Evolutionary conservation across 2,797 vertebrate species (phyloP).

Genomic region (Microtus californicus): DNA sequence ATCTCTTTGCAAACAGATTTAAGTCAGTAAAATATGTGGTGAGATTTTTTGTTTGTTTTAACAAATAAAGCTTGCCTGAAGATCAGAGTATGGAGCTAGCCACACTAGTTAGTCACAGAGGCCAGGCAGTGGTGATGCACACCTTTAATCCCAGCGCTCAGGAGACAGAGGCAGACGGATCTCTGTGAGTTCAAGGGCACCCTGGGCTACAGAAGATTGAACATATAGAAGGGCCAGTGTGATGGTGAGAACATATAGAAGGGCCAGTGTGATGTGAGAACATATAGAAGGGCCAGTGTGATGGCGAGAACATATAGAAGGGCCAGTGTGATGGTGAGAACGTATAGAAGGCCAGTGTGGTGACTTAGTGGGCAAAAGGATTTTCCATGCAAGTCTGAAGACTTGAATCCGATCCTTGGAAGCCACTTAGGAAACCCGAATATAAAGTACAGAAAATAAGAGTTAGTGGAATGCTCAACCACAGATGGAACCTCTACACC

Average conservation of each 20-base stretch:
- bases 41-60: no score
- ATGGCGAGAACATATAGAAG: neutral
- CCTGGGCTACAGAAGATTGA: no score
- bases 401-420: no score
- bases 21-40: neutral
- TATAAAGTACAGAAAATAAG: neutral
- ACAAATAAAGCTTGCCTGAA: no score
- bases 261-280: neutral
- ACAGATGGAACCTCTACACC: neutral
- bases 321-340: neutral
- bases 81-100: no score
- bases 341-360: neutral
- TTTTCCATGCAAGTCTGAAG: neutral
- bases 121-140: no score
- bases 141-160: no score
- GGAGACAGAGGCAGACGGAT: no score
- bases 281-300: neutral
- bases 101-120: no score
- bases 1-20: neutral
- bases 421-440: no score
- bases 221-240: neutral
- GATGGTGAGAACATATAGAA: no score
- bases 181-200: no score
- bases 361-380: neutral
- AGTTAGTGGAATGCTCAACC: neutral